These are phyloP conservation scores for Arizona elegans DNA, from an alignment of 2,113 vertebrate genomes.

Conservation along the genomic window DNA sequence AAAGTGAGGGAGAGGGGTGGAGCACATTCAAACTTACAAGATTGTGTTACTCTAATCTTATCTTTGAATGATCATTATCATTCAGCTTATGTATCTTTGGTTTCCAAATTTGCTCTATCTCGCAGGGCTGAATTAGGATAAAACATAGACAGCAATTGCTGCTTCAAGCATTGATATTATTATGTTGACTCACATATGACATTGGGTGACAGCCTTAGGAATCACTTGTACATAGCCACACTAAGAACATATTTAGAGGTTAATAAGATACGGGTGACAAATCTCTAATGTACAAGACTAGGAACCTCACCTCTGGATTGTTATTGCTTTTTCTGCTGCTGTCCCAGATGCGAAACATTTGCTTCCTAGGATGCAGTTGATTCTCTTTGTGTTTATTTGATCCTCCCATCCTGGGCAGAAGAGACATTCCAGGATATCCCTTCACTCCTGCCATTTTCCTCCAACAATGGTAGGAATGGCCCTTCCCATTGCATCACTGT, in stretches of 20 bases:
- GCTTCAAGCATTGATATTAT: not conserved
- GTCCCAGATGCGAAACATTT: not conserved
- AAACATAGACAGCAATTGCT: not conserved
- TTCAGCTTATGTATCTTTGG: not conserved
- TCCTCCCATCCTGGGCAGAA: not conserved
- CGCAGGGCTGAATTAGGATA: not conserved
- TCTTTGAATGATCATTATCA: no score
- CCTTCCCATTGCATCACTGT: not conserved
- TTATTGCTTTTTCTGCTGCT: not conserved
- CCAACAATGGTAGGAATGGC: not conserved
- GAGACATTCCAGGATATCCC: not conserved
- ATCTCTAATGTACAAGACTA: not conserved
- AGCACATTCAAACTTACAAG: not conserved
- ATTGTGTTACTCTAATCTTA: not conserved
- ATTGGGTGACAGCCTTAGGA: not conserved
- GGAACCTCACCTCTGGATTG: not conserved
- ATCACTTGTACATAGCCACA: not conserved
- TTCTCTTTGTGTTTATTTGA: not conserved
- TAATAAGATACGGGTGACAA: not conserved
- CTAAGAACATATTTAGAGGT: not conserved
- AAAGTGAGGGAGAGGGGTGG: not conserved
- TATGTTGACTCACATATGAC: not conserved
- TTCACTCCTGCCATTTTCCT: not conserved
- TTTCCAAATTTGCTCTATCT: not conserved
- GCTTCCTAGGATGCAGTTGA: not conserved